Percentiles rank a stretch among this genome's conserved stretches.
Conservation (phyloP, 2,888 invertebrate genomes). For the Euclidia mi region DNA sequence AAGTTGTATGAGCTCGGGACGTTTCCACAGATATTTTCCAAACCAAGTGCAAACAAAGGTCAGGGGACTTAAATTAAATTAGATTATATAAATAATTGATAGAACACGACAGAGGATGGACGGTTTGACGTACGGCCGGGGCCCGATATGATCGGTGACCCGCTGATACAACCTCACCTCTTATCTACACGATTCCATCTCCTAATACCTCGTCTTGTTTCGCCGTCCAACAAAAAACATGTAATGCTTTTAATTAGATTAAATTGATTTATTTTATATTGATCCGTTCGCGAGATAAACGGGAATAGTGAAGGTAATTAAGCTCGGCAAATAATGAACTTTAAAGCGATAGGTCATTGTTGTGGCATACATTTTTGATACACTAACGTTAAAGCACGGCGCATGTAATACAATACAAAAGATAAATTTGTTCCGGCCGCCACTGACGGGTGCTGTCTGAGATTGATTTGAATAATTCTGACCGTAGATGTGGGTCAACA, state of each 20-base stretch:
- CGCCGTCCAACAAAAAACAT: conserved; percentile 87
- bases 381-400: conserved; percentile 27
- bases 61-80: conserved; percentile 88
- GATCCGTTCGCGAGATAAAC: conserved; percentile 79
- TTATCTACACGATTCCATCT: conserved; percentile 86
- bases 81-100: conserved; percentile 88
- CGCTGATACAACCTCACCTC: conserved; percentile 80
- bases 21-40: conserved; percentile 68
- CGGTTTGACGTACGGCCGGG: conserved; percentile 82
- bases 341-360: conserved; percentile 65
- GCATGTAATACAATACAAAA: conserved; percentile 14
- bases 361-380: conserved; percentile 36
- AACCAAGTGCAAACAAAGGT: conserved; percentile 82
- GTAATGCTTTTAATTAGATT: conserved; percentile 90
- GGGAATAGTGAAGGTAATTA: conserved; percentile 82
- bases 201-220: conserved; percentile 87
- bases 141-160: conserved; percentile 89
- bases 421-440: conserved; percentile 3
- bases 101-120: conserved; percentile 84
- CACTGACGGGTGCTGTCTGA: not conserved
- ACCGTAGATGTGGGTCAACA: conserved; percentile 23
- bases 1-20: conserved; percentile 76
- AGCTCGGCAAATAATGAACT: conserved; percentile 83
- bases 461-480: conserved; percentile 14
- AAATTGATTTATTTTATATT: conserved; percentile 88